Evolutionary conservation across 2,797 vertebrate species (phyloP).

Genomic region (Rhinoraja longicauda): DNA sequence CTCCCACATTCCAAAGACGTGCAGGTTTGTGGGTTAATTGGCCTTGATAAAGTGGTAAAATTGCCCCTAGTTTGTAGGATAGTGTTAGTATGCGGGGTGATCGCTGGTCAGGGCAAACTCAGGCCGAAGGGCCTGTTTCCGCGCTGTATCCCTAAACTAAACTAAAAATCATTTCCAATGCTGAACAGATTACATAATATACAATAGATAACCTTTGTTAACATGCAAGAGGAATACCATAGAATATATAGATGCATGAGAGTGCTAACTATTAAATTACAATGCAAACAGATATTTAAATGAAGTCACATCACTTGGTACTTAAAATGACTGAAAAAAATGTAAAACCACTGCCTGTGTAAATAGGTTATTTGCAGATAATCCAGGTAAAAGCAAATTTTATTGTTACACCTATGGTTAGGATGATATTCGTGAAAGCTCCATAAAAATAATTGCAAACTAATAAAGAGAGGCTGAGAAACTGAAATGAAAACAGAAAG

Average conservation of each 20-base stretch:
- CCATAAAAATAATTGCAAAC: background rate
- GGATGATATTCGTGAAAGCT: background rate
- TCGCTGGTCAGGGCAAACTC: too few species aligned
- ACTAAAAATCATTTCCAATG: background rate
- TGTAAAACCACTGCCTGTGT: background rate
- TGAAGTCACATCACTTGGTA: background rate
- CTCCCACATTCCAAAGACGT: too few species aligned
- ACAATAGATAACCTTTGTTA: background rate
- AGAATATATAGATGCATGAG: background rate
- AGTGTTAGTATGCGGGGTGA: too few species aligned
- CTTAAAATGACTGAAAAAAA: background rate
- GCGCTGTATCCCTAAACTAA: too few species aligned
- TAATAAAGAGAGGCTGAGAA: too few species aligned
- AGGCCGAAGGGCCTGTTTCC: too few species aligned
- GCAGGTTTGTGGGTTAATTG: too few species aligned
- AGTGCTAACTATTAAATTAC: background rate
- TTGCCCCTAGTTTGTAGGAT: too few species aligned
- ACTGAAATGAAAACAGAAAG: too few species aligned
- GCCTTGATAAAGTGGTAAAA: too few species aligned
- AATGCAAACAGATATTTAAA: background rate
- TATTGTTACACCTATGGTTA: background rate
- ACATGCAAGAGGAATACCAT: background rate
- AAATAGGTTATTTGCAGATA: background rate
- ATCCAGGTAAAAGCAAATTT: background rate
- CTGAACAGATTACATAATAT: background rate